Evolutionary conservation across 2,113 vertebrate genomes (phyloP).

Genomic region (Porphyrio hochstetteri): DNA sequence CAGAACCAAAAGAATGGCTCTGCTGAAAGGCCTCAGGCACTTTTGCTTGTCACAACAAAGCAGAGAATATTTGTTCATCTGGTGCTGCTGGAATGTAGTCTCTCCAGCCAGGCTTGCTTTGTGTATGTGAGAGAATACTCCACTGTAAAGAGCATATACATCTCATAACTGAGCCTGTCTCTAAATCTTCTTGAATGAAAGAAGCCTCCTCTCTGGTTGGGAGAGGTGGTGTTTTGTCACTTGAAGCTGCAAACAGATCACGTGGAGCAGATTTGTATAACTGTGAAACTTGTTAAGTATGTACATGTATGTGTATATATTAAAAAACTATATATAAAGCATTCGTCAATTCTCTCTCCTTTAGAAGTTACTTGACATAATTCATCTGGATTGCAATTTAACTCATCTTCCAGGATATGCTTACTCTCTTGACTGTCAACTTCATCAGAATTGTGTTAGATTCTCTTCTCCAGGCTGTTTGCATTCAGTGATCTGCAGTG

Average conservation of each 20-base stretch:
- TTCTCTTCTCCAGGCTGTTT: not conserved
- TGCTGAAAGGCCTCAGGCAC: not conserved
- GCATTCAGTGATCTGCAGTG: not conserved
- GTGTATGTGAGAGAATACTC: not conserved
- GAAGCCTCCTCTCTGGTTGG: not conserved
- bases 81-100: slow-evolving; percentile 26
- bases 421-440: not conserved
- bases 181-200: not conserved
- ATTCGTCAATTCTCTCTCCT: not conserved
- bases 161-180: not conserved
- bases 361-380: not conserved
- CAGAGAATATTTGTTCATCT: not conserved
- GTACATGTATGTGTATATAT: not conserved
- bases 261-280: not conserved
- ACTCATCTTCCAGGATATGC: not conserved
- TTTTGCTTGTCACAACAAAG: not conserved
- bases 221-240: not conserved
- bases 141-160: not conserved
- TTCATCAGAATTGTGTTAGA: not conserved
- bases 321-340: too few species aligned
- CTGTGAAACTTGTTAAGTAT: not conserved
- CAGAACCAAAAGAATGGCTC: not conserved
- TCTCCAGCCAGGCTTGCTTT: not conserved
- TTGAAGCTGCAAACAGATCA: not conserved
- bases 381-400: slow-evolving; percentile 1